Percentiles rank a stretch among this genome's conserved stretches.
phyloP scores from a whole-genome alignment of 2,888 invertebrate species.

The Amphipoea oculea region DNA sequence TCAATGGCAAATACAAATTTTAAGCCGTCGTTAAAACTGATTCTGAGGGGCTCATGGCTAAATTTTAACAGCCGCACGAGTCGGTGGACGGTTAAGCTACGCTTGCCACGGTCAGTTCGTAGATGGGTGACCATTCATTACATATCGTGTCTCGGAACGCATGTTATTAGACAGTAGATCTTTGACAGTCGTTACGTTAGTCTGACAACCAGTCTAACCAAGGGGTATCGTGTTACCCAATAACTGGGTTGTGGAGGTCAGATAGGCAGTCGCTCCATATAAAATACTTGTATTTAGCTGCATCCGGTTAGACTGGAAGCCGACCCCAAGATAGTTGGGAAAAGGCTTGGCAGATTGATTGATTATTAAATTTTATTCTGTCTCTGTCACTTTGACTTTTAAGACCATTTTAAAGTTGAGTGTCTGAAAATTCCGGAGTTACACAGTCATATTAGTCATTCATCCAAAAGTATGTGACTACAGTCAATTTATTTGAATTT shows the following conservation, averaged over 20 bases:
- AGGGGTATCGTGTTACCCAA: background rate
- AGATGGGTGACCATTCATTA: background rate
- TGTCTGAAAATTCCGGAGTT: background rate
- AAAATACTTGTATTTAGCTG: background rate
- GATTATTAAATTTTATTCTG: background rate
- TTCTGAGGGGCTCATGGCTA: background rate
- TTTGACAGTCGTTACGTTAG: background rate
- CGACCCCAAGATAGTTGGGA: background rate
- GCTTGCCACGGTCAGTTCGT: background rate
- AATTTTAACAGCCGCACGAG: background rate
- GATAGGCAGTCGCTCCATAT: background rate
- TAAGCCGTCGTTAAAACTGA: background rate
- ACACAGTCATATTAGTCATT: constrained; percentile 35
- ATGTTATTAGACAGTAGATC: background rate
- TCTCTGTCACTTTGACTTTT: background rate
- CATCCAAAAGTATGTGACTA: constrained; percentile 66
- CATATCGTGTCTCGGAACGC: background rate
- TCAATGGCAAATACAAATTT: background rate
- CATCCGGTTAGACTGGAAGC: background rate
- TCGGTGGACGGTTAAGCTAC: background rate
- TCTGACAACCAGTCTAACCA: background rate
- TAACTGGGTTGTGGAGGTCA: no score
- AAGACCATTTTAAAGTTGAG: no score
- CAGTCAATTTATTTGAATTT: constrained; percentile 82
- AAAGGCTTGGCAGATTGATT: background rate